Conservation (phyloP, 1,140 invertebrate genomes). For the Drosophila sulfurigaster region DNA sequence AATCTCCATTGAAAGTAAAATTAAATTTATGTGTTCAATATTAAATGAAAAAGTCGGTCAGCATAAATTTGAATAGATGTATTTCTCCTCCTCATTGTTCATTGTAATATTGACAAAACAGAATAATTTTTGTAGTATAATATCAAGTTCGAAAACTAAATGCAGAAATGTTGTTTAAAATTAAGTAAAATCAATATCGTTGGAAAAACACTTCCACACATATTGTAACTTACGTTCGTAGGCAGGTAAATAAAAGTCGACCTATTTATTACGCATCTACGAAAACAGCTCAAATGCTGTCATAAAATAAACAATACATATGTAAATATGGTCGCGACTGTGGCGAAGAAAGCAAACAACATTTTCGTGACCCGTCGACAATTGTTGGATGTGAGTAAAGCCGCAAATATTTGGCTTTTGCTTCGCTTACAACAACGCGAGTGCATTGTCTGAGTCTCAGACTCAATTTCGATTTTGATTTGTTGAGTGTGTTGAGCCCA, state of each 20-base stretch:
- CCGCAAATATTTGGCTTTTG: conserved; percentile 47
- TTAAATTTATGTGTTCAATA: too few species aligned
- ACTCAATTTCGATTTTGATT: not conserved
- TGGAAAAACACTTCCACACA: not conserved
- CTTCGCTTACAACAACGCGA: conserved; percentile 44
- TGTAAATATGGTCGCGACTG: not conserved
- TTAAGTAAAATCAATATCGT: not conserved
- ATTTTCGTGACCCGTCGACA: conserved; percentile 39
- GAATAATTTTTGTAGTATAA: too few species aligned
- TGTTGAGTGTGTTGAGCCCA: not conserved
- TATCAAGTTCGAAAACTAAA: too few species aligned
- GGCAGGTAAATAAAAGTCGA: not conserved
- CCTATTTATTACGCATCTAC: conserved; percentile 29
- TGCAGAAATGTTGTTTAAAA: too few species aligned
- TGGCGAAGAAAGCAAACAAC: conserved; percentile 61
- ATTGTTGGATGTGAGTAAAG: conserved; percentile 33
- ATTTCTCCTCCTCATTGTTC: too few species aligned
- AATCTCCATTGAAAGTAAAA: too few species aligned
- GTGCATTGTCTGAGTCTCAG: conserved; percentile 48
- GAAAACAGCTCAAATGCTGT: not conserved
- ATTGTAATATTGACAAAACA: too few species aligned
- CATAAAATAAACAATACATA: conserved; percentile 10
- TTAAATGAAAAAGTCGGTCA: too few species aligned
- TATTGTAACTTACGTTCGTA: not conserved
- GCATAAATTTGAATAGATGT: too few species aligned